Evolutionary conservation across 2,888 invertebrate genomes (phyloP), one percentile per base, ranked within the genome.

Genomic region (Melanargia galathea): DNA sequence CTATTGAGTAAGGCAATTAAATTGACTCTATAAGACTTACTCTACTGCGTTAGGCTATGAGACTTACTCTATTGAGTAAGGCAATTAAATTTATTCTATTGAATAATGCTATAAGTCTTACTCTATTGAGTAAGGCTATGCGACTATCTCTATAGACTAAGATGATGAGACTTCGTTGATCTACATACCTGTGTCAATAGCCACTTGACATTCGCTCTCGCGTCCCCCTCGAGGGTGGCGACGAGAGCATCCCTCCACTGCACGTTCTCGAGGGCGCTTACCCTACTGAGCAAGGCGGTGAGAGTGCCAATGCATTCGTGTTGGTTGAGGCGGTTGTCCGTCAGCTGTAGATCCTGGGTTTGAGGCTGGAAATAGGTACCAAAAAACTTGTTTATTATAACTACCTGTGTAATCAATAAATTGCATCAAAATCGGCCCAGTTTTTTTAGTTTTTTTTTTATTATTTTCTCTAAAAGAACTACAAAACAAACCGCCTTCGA

Each of bases 121-220:
- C 30, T 45, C 18, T 20, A 18, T 18, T 45, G 20, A 16, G 10
- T 7, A 18, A 45, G 8, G 45, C n/a, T n/a, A n/a, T n/a, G n/a
- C n/a, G n/a, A n/a, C n/a, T n/a, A n/a, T n/a, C n/a, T n/a, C n/a
- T n/a, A n/a, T n/a, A n/a, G n/a, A n/a, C n/a, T n/a, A n/a, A n/a
- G n/a, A n/a, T n/a, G n/a, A n/a, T n/a, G n/a, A n/a, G n/a, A n/a
- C n/a, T n/a, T n/a, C 45, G 20, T 6, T 2, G 3, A 18, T 5
- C 26, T 49, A 8, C 40, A 22, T 4, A 86, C 87, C 82, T 84
- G 84, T 0, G 83, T 80, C 26, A 87, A 7, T 0, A 84, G 69
- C 80, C 78, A 83, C 22, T 74, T 76, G 0, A 71, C 73, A 38
- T 83, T 81, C 0, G 40, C 13, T 1, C 45, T 57, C 33, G 33